Base-by-base conservation (phyloP, 2,113 vertebrate genomes). In the Pachycephala philippinensis region DNA sequence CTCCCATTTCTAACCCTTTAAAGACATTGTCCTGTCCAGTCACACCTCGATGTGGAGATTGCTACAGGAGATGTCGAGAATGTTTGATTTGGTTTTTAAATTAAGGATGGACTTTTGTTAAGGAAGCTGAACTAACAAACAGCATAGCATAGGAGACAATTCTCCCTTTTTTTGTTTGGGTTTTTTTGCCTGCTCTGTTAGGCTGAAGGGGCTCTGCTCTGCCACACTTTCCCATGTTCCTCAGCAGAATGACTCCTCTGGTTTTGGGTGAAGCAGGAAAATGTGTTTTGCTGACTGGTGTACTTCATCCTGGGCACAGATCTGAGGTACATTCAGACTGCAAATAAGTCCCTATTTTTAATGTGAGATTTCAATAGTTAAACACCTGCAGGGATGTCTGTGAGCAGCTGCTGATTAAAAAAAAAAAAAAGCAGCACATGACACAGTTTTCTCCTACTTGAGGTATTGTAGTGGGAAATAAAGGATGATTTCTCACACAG, bases 331-430 rank as follows among this genome's bases (percentile, higher is more conserved):
- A 18, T 45, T 93, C 44, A 71, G 72, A 64, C 49, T 84, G 47
- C 44, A 65, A 65, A 53, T 15, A 49, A 83, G 40, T 33, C 37
- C 21, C 53, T 40, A 22, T 65, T 84, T 69, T 45, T 57, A 90
- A 84, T 44, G 45, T 39, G 47, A 61, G n/a, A 63, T 91, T 86
- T 59, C 76, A 89, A 23, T 57, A 84, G 79, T 72, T 80, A 49
- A 96, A 72, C 45, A 86, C 76, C 80, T 90, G 66, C 68, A 84
- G 89, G 50, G 68, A 57, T 70, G 47, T 70, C 77, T 78, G 45
- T 70, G 81, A 95, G 76, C 50, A 91, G 80, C 68, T 90, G n/a
- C 76, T 57, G 53, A 59, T 71, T 63, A 15, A 68, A 64, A 79
- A 35, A 52, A 79, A 35, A 52, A 52, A 42, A 56, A 54, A 17